phyloP scores from a whole-genome alignment of 2,888 invertebrate species.

The Sinopyrophorus schimmeli region DNA sequence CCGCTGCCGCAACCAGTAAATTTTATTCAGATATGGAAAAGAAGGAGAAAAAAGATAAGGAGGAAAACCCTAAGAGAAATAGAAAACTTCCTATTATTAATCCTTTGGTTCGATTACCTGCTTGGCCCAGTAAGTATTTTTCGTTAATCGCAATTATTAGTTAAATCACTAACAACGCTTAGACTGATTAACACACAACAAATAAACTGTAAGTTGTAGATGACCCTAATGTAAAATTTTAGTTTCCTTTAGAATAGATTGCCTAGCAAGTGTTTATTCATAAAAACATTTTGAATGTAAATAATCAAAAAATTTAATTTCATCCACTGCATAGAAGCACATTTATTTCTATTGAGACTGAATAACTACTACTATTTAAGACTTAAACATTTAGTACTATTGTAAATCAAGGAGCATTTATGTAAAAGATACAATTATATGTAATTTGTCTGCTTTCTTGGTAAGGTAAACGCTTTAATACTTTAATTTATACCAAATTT shows the following conservation, averaged over 20 bases:
- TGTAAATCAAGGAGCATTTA: too few relatives aligned
- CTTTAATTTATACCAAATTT: too few relatives aligned
- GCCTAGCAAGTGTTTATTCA: too few relatives aligned
- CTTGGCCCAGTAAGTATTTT: constrained; percentile 79
- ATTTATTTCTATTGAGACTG: too few relatives aligned
- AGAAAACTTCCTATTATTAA: constrained; percentile 86
- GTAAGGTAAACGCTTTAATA: too few relatives aligned
- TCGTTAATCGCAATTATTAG: not conserved
- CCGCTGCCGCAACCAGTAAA: constrained; percentile 63
- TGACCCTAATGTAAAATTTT: constrained; percentile 12
- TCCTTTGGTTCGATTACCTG: constrained; percentile 82
- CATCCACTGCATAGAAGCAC: too few relatives aligned
- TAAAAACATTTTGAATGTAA: too few relatives aligned
- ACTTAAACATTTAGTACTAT: too few relatives aligned
- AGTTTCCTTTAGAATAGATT: constrained; percentile 2
- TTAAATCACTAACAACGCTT: constrained; percentile 8
- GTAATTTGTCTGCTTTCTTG: too few relatives aligned
- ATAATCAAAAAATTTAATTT: too few relatives aligned
- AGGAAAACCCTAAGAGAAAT: constrained; percentile 59
- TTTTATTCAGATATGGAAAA: constrained; percentile 55
- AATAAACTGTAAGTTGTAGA: constrained; percentile 22
- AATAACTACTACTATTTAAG: too few relatives aligned
- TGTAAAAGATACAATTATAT: too few relatives aligned
- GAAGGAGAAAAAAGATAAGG: constrained; percentile 50
- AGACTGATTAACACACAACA: constrained; percentile 19